Percentiles rank a stretch among this genome's conserved stretches.
phyloP scores from a whole-genome alignment of 2,113 vertebrate species.

The Otocyon megalotis region DNA sequence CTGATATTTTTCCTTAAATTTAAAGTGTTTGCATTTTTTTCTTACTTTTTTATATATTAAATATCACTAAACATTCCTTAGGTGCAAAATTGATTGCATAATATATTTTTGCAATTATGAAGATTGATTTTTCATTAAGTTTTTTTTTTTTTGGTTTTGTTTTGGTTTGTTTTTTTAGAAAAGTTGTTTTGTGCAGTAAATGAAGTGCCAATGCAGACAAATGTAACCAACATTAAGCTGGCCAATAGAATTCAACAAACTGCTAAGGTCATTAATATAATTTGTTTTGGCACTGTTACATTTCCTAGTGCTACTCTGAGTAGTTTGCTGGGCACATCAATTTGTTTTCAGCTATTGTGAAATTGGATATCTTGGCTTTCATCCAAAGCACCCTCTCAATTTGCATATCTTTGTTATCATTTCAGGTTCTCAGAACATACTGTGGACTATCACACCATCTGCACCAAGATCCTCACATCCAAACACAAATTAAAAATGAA shows the following conservation, averaged over 20 bases:
- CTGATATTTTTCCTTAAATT: conserved; percentile 57
- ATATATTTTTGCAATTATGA: conserved; percentile 82
- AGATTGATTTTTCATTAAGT: conserved; percentile 83
- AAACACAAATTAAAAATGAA: conserved; percentile 99
- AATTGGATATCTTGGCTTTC: conserved; percentile 94
- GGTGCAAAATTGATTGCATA: conserved; percentile 77
- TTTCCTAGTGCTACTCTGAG: conserved; percentile 92
- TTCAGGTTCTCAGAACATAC: conserved; percentile 95
- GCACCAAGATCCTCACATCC: conserved; percentile 95
- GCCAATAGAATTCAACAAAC: conserved; percentile 91
- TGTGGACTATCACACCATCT: conserved; percentile 97
- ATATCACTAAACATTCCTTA: conserved; percentile 67
- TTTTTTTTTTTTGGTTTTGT: not conserved
- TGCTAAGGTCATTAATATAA: conserved; percentile 92
- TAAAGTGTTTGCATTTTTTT: conserved; percentile 36
- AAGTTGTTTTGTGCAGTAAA: conserved; percentile 88
- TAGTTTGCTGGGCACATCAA: conserved; percentile 96
- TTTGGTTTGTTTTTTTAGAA: conserved; percentile 71
- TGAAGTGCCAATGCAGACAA: conserved; percentile 87
- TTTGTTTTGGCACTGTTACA: conserved; percentile 92
- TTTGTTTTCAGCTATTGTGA: conserved; percentile 96
- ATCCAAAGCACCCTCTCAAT: conserved; percentile 95
- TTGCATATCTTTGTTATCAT: conserved; percentile 99
- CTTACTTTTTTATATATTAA: conserved; percentile 54
- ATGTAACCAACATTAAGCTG: conserved; percentile 89